Percentiles rank a stretch among this genome's conserved stretches.
Evolutionary conservation across 2,888 invertebrate genomes (phyloP).

Genomic region (Eupelmus urozonus): DNA sequence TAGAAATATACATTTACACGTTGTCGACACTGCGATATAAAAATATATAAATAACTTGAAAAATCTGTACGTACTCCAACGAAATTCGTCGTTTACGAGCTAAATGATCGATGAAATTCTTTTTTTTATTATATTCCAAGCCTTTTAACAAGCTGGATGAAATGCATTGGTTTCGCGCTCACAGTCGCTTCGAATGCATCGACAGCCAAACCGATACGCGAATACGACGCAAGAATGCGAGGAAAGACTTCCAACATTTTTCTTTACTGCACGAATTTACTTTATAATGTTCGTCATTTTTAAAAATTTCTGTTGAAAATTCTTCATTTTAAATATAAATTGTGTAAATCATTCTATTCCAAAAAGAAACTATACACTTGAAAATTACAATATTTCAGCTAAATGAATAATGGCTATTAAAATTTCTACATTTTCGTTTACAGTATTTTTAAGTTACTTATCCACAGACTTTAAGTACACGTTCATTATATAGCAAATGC

Average conservation of each 20-base stretch:
- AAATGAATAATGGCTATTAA: slow-evolving; percentile 43
- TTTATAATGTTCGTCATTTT: slow-evolving; percentile 23
- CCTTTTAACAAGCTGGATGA: slow-evolving; percentile 46
- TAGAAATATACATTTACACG: slow-evolving; percentile 56
- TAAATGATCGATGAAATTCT: slow-evolving; percentile 60
- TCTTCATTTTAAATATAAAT: slow-evolving; percentile 32
- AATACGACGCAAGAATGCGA: slow-evolving; percentile 48
- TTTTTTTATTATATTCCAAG: slow-evolving; percentile 50
- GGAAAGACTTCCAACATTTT: slow-evolving; percentile 53
- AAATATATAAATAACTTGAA: slow-evolving; percentile 71
- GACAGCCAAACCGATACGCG: slow-evolving; percentile 56
- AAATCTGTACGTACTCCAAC: slow-evolving; percentile 57
- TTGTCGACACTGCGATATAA: slow-evolving; percentile 65
- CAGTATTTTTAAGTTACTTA: slow-evolving; percentile 40
- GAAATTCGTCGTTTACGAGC: slow-evolving; percentile 57
- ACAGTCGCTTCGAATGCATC: slow-evolving; percentile 46
- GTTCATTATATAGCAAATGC: slow-evolving; percentile 46
- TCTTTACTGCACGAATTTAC: slow-evolving; percentile 36
- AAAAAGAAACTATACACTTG: slow-evolving; percentile 38
- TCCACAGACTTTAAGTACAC: slow-evolving; percentile 36
- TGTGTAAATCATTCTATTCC: slow-evolving; percentile 42
- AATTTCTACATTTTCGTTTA: slow-evolving; percentile 20
- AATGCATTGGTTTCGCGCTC: slow-evolving; percentile 51
- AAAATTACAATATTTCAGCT: slow-evolving; percentile 26
- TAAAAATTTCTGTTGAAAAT: slow-evolving; percentile 43